phyloP scores from a whole-genome alignment of 2,797 vertebrate genomes.

The Pipistrellus pipistrellus region DNA sequence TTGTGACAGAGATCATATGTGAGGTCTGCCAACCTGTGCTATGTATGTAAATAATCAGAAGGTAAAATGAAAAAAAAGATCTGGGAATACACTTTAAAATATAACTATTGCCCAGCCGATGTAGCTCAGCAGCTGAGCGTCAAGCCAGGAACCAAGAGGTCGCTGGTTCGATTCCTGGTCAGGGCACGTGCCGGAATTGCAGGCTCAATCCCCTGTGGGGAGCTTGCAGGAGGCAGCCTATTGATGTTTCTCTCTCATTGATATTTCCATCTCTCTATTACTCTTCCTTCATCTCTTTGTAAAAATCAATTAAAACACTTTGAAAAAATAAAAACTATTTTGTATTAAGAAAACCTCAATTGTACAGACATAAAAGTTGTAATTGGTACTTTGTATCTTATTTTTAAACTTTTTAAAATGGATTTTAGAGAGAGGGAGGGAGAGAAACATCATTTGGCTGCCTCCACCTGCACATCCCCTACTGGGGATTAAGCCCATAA shows the following conservation, averaged over 20 bases:
- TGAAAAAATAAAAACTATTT: background rate
- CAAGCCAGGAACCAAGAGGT: too few relatives aligned
- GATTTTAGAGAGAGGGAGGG: background rate
- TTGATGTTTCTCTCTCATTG: too few relatives aligned
- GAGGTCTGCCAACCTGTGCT: background rate
- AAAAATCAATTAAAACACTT: background rate
- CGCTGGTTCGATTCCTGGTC: too few relatives aligned
- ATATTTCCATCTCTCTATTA: too few relatives aligned
- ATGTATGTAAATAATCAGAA: background rate
- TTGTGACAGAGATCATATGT: background rate
- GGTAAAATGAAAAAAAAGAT: background rate
- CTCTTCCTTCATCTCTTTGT: too few relatives aligned
- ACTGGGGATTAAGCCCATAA: background rate
- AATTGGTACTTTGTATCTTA: background rate
- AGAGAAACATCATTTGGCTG: background rate
- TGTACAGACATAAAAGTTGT: background rate
- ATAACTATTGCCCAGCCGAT: background rate
- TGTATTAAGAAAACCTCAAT: background rate
- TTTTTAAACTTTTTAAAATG: background rate
- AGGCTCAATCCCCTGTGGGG: too few relatives aligned
- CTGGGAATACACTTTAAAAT: slow-evolving; percentile 8
- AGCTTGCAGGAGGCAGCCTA: too few relatives aligned
- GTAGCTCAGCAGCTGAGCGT: too few relatives aligned
- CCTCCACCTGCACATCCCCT: background rate
- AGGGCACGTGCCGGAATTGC: too few relatives aligned